A percentile compares a stretch with the other conserved stretches of the same genome.
These are phyloP conservation scores for Chelonia mydas DNA, from an alignment of 2,797 vertebrate species.

Conservation along the genomic window DNA sequence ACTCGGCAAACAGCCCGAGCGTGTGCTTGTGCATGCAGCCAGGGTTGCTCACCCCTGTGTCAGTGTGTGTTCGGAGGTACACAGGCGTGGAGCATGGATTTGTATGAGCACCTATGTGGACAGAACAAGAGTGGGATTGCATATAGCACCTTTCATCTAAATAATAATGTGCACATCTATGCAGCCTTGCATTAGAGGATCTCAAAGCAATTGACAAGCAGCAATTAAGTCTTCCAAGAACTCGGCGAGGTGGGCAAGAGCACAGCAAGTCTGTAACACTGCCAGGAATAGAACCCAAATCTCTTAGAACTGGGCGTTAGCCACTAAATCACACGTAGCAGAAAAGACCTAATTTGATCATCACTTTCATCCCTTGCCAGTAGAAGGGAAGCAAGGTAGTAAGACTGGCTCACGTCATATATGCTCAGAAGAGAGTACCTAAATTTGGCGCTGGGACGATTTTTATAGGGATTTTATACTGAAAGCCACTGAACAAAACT, in stretches of 20 bases:
- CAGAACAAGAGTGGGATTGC: background rate
- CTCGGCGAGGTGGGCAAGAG: background rate
- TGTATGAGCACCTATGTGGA: background rate
- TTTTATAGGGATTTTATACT: background rate
- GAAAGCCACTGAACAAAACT: background rate
- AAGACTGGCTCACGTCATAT: background rate
- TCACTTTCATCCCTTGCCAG: accelerated
- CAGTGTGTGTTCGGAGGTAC: background rate
- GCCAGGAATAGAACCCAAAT: background rate
- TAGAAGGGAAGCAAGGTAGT: background rate
- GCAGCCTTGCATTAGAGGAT: background rate
- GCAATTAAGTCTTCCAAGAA: background rate
- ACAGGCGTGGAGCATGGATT: background rate
- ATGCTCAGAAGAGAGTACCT: background rate
- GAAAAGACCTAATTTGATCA: background rate
- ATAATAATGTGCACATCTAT: background rate
- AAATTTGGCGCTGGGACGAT: background rate
- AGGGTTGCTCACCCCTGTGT: background rate
- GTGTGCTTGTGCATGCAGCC: background rate
- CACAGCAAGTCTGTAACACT: background rate
- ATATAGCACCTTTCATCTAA: background rate
- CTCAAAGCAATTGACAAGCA: accelerated
- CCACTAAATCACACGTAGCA: accelerated
- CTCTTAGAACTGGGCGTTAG: background rate
- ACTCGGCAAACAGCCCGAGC: background rate